Evolutionary conservation across 2,113 vertebrate genomes (phyloP), one percentile per base, ranked within the genome.

Genomic region (Garra rufa): DNA sequence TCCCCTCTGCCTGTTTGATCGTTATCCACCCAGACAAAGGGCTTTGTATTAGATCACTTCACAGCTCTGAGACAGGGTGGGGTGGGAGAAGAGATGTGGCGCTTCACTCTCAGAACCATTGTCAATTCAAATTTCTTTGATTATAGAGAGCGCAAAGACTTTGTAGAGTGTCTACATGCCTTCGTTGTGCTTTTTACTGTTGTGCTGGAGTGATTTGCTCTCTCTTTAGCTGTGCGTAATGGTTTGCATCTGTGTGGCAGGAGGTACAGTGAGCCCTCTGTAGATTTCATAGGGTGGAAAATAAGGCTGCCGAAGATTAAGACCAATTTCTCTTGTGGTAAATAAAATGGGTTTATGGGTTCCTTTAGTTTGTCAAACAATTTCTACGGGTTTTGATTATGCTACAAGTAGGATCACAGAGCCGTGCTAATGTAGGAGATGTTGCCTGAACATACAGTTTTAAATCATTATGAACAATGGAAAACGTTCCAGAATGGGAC

Each of bases 321-420:
- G 81, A 75, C 57, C 59, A 84, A 86, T 89, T 91, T 91, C 85
- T 88, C 87, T 50, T 65, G 73, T 89, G 84, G 21, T 88, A 80
- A 89, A 91, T 87, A 87, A 91, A 78, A 76, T 85, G 83, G 13
- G 52, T 91, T 86, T 84, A 83, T 89, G 74, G 59, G 28, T 81
- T 84, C 24, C 46, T 82, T 71, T 30, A 61, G 85, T 88, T 84
- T 85, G 79, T 85, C 81, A 11, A 69, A 87, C 85, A 63, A 88
- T 85, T 79, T 46, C 82, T 70, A 79, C 48, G 59, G 77, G 76
- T 76, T 81, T 57, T 67, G 44, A 74, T 83, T 82, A 73, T 71
- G 81, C 50, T 69, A 38, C 46, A 69, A 71, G 63, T 50, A 17
- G 55, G 52, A 71, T 63, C 34, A 73, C 76, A 80, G 55, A 85